Evolutionary conservation across 2,888 invertebrate genomes (phyloP), one percentile per base, ranked within the genome.

Genomic region (Schizaphis graminum): DNA sequence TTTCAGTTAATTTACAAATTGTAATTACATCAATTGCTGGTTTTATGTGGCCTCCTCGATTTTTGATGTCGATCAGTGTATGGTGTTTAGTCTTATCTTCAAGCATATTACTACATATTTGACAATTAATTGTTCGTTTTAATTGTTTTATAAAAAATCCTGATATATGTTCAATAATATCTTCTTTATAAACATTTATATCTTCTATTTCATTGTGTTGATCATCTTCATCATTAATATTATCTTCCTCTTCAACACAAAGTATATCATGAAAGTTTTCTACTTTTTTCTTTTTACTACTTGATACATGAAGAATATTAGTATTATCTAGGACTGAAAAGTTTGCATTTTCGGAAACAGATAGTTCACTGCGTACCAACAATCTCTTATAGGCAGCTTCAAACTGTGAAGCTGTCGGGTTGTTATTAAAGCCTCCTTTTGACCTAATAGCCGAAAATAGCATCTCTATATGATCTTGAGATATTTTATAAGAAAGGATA

Each of bases 41-140:
- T 67, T 90, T 90, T 1, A 21, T 90, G 13, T 49, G 41, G 0
- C 61, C 61, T 41, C 47, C 89, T 67, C 90, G 4, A n/a, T 61
- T 47, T 90, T 90, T 90, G 16, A 90, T 90, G n/a, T 90, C 90
- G 0, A 90, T 90, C 10, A 86, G 28, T 47, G 26, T 26, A 86
- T 49, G 44, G 49, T 3, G 0, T 13, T 49, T 86, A 35, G 26
- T 47, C 13, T 21, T 49, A 28, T n/a, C 41, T 26, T 41, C 28
- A 61, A 61, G 61, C 8, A 28, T 28, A 61, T 86, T 10, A 86
- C 28, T 16, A 47, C 35, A 35, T 26, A 1, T 26, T 28, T 1
- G 35, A 24, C 28, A n/a, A 35, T 24, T 89, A 8, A 90, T 21
- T 47, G 7, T 89, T 89, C 8, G 8, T 47, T 67, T 47, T 67